A percentile compares a stretch with the other conserved stretches of the same genome.
phyloP scores from a whole-genome alignment of 2,888 invertebrate genomes.

The Xestobium rufovillosum region DNA sequence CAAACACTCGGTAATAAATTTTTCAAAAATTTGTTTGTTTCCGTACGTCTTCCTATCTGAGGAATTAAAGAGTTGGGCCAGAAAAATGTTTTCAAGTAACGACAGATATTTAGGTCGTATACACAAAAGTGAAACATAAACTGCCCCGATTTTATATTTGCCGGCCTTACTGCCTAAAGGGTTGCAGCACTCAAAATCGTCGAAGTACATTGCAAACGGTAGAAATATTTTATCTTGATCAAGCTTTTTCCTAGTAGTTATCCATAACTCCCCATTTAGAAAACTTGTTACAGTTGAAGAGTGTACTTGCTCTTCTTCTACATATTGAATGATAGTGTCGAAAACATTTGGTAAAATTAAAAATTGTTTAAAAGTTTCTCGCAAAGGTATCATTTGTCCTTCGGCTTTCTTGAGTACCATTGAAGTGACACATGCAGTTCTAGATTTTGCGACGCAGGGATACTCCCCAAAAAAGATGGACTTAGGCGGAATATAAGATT shows the following conservation, averaged over 20 bases:
- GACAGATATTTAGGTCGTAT: background rate
- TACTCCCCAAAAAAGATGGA: background rate
- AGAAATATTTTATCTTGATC: constrained; percentile 1
- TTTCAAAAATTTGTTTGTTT: background rate
- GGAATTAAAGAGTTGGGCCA: background rate
- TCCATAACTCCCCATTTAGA: no score
- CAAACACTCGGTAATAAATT: background rate
- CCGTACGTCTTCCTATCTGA: background rate
- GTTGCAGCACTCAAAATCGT: constrained; percentile 3
- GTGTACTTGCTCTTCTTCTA: no score
- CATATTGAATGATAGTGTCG: no score
- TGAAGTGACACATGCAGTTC: background rate
- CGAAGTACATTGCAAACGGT: background rate
- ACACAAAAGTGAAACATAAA: background rate
- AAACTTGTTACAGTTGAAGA: no score
- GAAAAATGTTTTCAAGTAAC: constrained; percentile 1
- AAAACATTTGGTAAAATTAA: background rate
- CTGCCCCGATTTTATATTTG: background rate
- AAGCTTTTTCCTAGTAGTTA: no score
- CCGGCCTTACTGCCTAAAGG: constrained; percentile 2
- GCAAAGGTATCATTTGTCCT: constrained; percentile 3
- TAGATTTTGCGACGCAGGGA: background rate
- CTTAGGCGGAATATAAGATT: background rate
- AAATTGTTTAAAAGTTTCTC: background rate
- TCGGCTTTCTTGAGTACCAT: constrained; percentile 1